phyloP scores from a whole-genome alignment of 35 echinoderm and acorn worm species.

The Lytechinus variegatus region DNA sequence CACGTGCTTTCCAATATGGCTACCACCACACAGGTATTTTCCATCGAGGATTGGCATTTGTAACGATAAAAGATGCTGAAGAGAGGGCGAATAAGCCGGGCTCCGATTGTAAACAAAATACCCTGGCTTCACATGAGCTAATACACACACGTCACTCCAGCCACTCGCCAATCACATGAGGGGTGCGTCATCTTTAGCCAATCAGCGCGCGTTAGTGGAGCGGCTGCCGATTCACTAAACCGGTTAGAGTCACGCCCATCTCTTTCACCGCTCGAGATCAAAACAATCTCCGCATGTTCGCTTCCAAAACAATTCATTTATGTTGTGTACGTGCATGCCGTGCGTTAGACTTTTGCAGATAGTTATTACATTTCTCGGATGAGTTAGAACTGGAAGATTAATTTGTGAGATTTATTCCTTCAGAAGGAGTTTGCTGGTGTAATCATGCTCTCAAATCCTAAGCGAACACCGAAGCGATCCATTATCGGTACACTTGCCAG shows the following conservation, averaged over 20 bases:
- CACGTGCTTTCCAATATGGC: background rate
- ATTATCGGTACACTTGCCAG: constrained; percentile 74
- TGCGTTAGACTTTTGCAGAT: no score
- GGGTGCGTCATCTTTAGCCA: constrained; percentile 41
- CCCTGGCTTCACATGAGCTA: background rate
- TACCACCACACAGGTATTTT: background rate
- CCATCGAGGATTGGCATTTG: background rate
- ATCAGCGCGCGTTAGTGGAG: background rate
- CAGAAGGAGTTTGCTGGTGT: background rate
- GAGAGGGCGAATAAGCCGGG: background rate
- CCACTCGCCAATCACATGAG: constrained; percentile 27
- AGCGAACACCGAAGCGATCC: constrained; percentile 67
- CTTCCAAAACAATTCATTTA: background rate
- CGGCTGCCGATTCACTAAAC: constrained; percentile 21
- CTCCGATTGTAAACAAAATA: constrained; percentile 51
- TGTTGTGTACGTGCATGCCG: no score
- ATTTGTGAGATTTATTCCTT: background rate
- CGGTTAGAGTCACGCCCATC: background rate
- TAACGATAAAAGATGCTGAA: background rate
- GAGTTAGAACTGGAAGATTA: background rate
- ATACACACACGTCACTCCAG: background rate
- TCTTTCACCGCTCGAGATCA: background rate
- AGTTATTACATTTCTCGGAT: background rate
- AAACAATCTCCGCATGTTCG: constrained; percentile 37
- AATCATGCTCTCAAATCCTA: constrained; percentile 60